phyloP scores from a whole-genome alignment of 2,113 vertebrate species.

The Ammodytes dubius region DNA sequence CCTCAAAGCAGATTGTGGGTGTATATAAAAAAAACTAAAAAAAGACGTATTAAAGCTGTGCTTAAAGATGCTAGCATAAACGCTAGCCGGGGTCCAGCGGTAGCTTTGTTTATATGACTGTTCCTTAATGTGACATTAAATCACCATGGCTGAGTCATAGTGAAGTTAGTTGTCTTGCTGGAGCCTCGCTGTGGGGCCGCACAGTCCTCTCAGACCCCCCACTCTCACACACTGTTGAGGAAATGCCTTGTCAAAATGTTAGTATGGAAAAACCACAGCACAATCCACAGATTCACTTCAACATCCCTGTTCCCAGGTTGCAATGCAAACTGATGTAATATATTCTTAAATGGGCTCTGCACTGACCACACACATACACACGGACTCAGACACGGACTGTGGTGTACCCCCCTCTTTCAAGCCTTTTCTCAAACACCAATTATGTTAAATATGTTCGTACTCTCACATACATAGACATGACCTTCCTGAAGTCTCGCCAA shows the following conservation, averaged over 20 bases:
- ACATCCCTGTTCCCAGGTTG: constrained; percentile 24
- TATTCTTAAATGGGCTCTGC: constrained; percentile 32
- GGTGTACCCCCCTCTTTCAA: constrained; percentile 12
- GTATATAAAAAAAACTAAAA: not conserved
- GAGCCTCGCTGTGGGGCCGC: constrained; percentile 32
- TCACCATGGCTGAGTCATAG: constrained; percentile 12
- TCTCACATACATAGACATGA: not conserved
- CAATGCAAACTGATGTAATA: constrained; percentile 45
- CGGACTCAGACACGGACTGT: constrained; percentile 9
- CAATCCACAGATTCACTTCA: constrained; percentile 28
- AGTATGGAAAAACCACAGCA: constrained; percentile 36
- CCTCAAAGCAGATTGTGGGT: constrained; percentile 19
- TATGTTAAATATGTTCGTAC: constrained; percentile 28
- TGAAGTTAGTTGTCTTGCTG: constrained; percentile 32
- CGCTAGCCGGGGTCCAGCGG: not conserved
- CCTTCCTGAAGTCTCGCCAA: constrained; percentile 7
- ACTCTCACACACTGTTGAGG: constrained; percentile 59
- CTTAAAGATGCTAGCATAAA: constrained; percentile 25
- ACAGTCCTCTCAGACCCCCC: constrained; percentile 31
- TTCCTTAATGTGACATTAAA: constrained; percentile 19
- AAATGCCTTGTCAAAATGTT: constrained; percentile 72
- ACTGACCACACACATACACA: constrained; percentile 18
- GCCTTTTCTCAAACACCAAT: not conserved
- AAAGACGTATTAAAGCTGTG: constrained; percentile 17
- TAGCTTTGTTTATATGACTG: constrained; percentile 16